Conservation (phyloP, 2,113 vertebrate species). For the Boulengeromyrus knoepffleri region DNA sequence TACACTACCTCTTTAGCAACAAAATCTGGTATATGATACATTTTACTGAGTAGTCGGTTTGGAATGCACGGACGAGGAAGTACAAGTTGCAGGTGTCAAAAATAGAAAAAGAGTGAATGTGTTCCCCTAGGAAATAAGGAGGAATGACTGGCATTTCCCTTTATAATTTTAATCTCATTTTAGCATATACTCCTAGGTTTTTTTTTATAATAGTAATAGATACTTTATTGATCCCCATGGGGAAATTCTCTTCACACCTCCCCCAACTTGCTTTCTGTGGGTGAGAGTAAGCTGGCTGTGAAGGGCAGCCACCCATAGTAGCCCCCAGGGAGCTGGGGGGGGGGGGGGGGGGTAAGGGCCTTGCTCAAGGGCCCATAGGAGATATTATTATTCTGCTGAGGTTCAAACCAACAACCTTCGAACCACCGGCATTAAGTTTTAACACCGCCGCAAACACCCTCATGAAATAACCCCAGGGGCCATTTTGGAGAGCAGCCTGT, state of each 20-base stretch:
- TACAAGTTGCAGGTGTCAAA: not conserved
- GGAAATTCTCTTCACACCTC: too few species aligned
- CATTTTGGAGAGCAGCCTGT: not conserved
- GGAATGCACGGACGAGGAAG: not conserved
- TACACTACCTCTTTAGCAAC: not conserved
- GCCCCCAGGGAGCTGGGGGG: not conserved
- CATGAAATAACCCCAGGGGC: not conserved
- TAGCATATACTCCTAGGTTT: not conserved
- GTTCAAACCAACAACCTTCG: not conserved
- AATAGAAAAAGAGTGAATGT: not conserved
- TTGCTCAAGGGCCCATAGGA: not conserved
- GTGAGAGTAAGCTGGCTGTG: too few species aligned
- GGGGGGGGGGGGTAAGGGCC: too few species aligned
- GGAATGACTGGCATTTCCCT: not conserved
- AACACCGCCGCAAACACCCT: not conserved
- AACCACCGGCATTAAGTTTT: not conserved
- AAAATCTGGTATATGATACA: not conserved
- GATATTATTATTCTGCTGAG: not conserved
- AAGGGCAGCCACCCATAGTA: too few species aligned
- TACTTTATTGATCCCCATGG: not conserved
- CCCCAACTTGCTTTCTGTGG: too few species aligned
- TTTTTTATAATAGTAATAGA: not conserved
- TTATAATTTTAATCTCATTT: conserved; percentile 1
- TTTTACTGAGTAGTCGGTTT: not conserved
- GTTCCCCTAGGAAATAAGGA: not conserved